Base-by-base conservation (phyloP, 1,140 invertebrate genomes). In the Hypothenemus hampei region DNA sequence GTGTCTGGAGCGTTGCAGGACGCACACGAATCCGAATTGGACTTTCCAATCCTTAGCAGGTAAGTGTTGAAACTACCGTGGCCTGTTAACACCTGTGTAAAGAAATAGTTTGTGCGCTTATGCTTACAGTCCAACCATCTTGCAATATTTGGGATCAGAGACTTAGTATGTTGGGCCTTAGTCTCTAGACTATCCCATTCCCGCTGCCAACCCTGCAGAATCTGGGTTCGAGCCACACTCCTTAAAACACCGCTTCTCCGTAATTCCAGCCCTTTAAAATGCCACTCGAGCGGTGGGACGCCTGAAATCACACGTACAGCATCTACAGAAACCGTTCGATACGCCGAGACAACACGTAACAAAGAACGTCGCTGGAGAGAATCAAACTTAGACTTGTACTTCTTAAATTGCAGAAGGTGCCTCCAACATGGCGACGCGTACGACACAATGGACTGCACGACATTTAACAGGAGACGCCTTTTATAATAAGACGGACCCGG, bases 121-220 rank as follows among this genome's bases (percentile, higher is more conserved):
- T 40, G 48, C 29, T 24, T 39, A 13, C 36, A 51, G 10, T 23
- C 24, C 11, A 46, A 11, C 43, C 43, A 46, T 16, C 15, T 8
- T 21, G 10, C 23, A 2, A 46, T 4, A 16, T 46, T 16, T 10
- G 7, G 7, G 13, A 46, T 31, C 6, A 46, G 24, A n/a, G n/a
- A n/a, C n/a, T n/a, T n/a, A n/a, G n/a, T n/a, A n/a, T n/a, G n/a
- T n/a, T n/a, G n/a, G n/a, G n/a, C n/a, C n/a, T n/a, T n/a, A n/a
- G n/a, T n/a, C n/a, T n/a, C n/a, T n/a, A n/a, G n/a, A n/a, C n/a
- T n/a, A n/a, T n/a, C n/a, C n/a, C n/a, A n/a, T n/a, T n/a, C n/a
- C n/a, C n/a, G n/a, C n/a, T n/a, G n/a, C n/a, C n/a, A n/a, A n/a
- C n/a, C n/a, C n/a, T n/a, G n/a, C n/a, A n/a, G n/a, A n/a, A n/a